A percentile compares a stretch with the other conserved stretches of the same genome.
These are phyloP conservation scores for Nyctibius grandis DNA, from an alignment of 2,797 vertebrate species.

Conservation along the genomic window DNA sequence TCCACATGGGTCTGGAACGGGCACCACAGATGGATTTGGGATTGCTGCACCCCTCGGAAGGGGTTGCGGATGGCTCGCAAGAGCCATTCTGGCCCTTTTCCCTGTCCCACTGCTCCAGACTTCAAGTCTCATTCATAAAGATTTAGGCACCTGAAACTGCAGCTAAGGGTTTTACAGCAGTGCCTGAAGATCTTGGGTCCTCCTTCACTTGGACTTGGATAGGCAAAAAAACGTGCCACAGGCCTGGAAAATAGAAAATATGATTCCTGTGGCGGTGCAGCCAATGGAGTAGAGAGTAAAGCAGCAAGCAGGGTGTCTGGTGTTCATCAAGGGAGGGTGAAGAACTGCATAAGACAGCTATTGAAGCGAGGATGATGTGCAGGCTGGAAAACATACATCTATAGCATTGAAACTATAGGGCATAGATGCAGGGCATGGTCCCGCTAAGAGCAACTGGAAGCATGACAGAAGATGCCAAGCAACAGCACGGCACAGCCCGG, in stretches of 20 bases:
- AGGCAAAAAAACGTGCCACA: background rate
- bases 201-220: background rate
- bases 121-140: background rate
- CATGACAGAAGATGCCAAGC: background rate
- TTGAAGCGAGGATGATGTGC: background rate
- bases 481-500: accelerated
- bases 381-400: background rate
- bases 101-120: background rate
- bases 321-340: background rate
- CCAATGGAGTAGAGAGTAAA: background rate
- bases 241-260: background rate
- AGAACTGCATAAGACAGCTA: background rate
- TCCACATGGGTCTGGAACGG: background rate
- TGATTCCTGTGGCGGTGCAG: background rate
- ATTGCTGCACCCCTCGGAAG: background rate
- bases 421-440: background rate
- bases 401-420: background rate
- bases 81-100: background rate
- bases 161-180: background rate
- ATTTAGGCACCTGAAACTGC: background rate
- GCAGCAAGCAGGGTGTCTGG: background rate
- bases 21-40: background rate
- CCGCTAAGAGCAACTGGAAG: background rate
- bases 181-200: background rate
- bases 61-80: background rate